phyloP scores from a whole-genome alignment of 2,797 vertebrate species.

The Dicrostonyx torquatus region DNA sequence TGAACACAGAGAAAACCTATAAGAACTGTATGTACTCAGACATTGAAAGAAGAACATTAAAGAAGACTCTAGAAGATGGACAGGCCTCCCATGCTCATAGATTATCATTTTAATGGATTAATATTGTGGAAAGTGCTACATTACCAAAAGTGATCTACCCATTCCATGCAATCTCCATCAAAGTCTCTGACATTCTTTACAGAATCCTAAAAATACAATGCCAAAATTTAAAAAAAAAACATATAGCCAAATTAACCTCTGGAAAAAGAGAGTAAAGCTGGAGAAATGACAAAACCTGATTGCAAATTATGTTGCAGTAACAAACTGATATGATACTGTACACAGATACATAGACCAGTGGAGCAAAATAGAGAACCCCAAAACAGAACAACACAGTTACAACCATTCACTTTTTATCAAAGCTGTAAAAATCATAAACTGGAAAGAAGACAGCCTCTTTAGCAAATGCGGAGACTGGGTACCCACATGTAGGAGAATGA shows the following conservation, averaged over 20 bases:
- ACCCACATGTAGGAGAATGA: neutral
- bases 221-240: neutral
- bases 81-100: neutral
- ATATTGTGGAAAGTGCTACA: neutral
- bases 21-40: neutral
- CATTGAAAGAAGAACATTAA: neutral
- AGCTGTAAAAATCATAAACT: neutral
- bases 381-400: neutral
- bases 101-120: neutral
- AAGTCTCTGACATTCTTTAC: neutral
- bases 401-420: neutral
- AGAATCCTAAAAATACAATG: neutral
- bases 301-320: neutral
- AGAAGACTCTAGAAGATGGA: neutral
- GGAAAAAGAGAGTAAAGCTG: neutral
- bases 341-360: neutral
- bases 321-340: neutral
- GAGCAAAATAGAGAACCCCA: neutral
- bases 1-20: constrained; percentile 34
- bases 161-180: neutral
- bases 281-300: neutral
- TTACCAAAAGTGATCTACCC: neutral
- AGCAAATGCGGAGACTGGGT: neutral
- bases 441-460: neutral
- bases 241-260: neutral